phyloP scores from a whole-genome alignment of 35 echinoderm and acorn worm genomes.

The Hemicentrotus pulcherrimus region DNA sequence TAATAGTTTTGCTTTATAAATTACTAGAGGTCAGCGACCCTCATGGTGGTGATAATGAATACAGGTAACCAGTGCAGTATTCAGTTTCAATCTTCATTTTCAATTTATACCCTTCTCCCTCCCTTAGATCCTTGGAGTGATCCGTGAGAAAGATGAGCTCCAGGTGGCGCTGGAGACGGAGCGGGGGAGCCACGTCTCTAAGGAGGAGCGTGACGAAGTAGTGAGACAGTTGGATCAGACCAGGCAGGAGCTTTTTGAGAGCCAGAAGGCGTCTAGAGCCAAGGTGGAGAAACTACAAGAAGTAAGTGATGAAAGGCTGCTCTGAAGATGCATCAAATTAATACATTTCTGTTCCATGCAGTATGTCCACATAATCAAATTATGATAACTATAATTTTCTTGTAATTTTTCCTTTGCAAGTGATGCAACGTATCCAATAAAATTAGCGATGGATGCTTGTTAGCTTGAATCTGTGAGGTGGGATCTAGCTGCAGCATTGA shows the following conservation, averaged over 20 bases:
- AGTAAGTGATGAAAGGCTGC: slow-evolving; percentile 30
- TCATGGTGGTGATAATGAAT: too few species aligned
- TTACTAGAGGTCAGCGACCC: too few species aligned
- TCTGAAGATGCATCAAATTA: neutral
- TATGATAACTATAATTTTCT: too few species aligned
- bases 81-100: neutral
- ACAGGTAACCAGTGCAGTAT: neutral
- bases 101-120: neutral
- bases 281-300: slow-evolving; percentile 69
- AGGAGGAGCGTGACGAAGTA: slow-evolving; percentile 60
- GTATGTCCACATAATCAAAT: neutral
- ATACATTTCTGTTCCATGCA: neutral
- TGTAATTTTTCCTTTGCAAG: too few species aligned
- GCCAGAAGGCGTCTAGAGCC: slow-evolving; percentile 61
- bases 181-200: slow-evolving; percentile 47
- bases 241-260: slow-evolving; percentile 73
- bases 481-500: too few species aligned
- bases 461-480: too few species aligned
- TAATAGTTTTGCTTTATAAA: too few species aligned
- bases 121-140: slow-evolving; percentile 58
- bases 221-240: slow-evolving; percentile 61
- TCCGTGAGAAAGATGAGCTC: slow-evolving; percentile 72
- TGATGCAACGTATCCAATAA: too few species aligned
- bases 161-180: slow-evolving; percentile 28
- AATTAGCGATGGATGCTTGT: too few species aligned